Percentiles rank a stretch among this genome's conserved stretches.
Evolutionary conservation across 2,888 invertebrate species (phyloP).

Genomic region (Xylota segnis): DNA sequence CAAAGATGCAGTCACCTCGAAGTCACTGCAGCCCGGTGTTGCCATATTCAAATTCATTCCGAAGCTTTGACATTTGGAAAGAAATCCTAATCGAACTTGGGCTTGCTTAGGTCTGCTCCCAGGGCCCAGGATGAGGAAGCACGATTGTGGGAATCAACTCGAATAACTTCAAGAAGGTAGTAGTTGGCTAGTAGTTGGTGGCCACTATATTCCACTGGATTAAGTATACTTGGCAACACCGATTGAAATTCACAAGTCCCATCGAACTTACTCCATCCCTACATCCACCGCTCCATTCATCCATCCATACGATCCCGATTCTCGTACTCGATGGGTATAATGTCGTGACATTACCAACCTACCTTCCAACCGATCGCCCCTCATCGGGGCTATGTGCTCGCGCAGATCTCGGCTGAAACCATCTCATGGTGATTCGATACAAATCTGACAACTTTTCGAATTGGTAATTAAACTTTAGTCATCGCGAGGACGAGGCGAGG

Average conservation of each 20-base stretch:
- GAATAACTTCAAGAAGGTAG: too few relatives aligned
- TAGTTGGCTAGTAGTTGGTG: too few relatives aligned
- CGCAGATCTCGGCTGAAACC: conserved; percentile 74
- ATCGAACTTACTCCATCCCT: background rate
- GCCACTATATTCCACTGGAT: too few relatives aligned
- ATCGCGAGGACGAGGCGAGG: conserved; percentile 43
- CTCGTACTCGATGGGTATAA: conserved; percentile 66
- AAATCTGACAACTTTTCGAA: conserved; percentile 77
- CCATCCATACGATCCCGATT: conserved; percentile 47
- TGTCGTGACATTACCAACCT: conserved; percentile 77
- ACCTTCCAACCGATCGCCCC: conserved; percentile 65
- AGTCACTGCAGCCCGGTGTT: conserved; percentile 43
- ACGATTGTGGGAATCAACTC: too few relatives aligned
- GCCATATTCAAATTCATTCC: background rate
- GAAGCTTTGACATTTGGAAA: too few relatives aligned
- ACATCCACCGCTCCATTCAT: conserved; percentile 5
- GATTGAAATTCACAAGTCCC: conserved; percentile 42
- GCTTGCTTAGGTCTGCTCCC: too few relatives aligned
- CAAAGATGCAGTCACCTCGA: conserved; percentile 59
- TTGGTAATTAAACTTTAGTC: conserved; percentile 77
- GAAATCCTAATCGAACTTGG: too few relatives aligned
- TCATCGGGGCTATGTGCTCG: conserved; percentile 39
- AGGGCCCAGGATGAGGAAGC: too few relatives aligned
- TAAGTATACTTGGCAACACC: background rate
- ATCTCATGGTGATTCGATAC: conserved; percentile 77